A percentile compares a stretch with the other conserved stretches of the same genome.
Evolutionary conservation across 2,797 vertebrate species (phyloP).

Genomic region (Acanthurus tractus): DNA sequence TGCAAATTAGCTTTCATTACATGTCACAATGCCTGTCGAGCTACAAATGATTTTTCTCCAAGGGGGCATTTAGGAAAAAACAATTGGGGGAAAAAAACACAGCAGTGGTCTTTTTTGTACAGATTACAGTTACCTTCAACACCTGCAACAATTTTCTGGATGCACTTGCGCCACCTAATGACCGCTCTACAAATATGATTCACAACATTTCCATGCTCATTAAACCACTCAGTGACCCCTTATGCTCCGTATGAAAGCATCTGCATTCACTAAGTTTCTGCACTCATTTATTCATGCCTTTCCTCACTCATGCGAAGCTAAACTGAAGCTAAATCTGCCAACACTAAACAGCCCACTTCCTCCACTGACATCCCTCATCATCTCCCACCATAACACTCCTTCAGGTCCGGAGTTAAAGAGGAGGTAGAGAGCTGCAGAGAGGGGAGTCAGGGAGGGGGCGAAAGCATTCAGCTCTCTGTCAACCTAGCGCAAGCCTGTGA

Average conservation of each 20-base stretch:
- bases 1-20: not conserved
- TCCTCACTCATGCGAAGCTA: constrained; percentile 28
- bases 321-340: constrained; percentile 65
- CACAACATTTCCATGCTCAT: constrained; percentile 5
- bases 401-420: constrained; percentile 56
- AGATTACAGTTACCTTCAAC: not conserved
- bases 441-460: constrained; percentile 24
- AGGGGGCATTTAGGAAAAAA: not conserved
- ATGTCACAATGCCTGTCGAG: not conserved
- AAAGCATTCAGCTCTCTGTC: constrained; percentile 90
- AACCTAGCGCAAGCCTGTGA: constrained; percentile 82
- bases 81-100: not conserved
- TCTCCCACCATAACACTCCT: constrained; percentile 56
- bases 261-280: not conserved
- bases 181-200: not conserved
- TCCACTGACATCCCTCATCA: constrained; percentile 55
- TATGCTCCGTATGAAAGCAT: not conserved
- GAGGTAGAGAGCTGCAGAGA: constrained; percentile 44
- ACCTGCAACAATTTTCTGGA: not conserved
- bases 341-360: constrained; percentile 68
- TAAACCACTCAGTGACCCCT: constrained; percentile 5
- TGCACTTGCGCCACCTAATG: not conserved
- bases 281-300: not conserved
- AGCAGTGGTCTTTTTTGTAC: not conserved
- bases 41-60: not conserved